Base-by-base conservation (phyloP, 1,140 invertebrate genomes). In the Yoshiicerus persimilis region DNA sequence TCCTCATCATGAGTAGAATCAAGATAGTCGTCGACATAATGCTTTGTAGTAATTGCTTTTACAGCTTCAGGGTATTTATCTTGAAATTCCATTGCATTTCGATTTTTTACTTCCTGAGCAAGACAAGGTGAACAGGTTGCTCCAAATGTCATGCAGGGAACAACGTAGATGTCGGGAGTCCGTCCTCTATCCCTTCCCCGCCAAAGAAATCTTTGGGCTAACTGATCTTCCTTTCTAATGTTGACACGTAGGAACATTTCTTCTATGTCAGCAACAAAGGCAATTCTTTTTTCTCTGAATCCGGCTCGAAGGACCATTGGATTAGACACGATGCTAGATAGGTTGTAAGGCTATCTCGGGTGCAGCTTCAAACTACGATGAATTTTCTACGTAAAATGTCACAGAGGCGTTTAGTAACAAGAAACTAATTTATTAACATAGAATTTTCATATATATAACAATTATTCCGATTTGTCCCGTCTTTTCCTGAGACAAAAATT, bases 11-110 rank as follows among this genome's bases (percentile, higher is more conserved):
- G n/a, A 16, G 56, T 27, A 16, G 41, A 34, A 8, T 87, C 83
- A 2, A 89, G 34, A 1, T 38, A 89, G 38, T 91, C 86, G 34
- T 91, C 90, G 4, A 88, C 70, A 41, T 91, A 91, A 32, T 84
- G 56, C 4, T 89, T 25, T 2, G 47, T 32, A 6, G 62, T 10
- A 10, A 91, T 87, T 16, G 87, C 75, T 0, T 84, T 27, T 8
- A 36, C 66, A 6, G 89, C 89, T 30, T 39, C 77, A 13, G 89
- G 87, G 27, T 41, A 88, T 39, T 89, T 1, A 10, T 30, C 9
- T 84, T 83, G 3, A 64, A 41, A 86, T 36, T 86, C 36, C 27
- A 27, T 66, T 4, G 88, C 86, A 34, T 89, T 89, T 23, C 47
- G 80, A 23, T 87, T 80, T 32, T 64, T 88, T n/a, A 86, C 80